Base-by-base conservation (phyloP, 1,140 invertebrate species). In the Arion vulgaris region DNA sequence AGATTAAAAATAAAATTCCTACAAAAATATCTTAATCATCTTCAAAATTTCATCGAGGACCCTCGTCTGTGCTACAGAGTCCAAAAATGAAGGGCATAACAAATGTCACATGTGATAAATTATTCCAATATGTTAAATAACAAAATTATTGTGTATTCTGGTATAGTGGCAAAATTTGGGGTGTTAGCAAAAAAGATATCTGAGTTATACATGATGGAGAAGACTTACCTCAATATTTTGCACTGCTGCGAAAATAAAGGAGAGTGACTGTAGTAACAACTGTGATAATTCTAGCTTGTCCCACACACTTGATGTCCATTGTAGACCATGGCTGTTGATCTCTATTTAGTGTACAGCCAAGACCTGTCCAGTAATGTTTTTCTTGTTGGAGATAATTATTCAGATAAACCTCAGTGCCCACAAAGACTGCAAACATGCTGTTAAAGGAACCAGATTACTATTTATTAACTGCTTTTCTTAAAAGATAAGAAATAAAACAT, bases 361-460 rank as follows among this genome's bases (percentile, higher is more conserved):
- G 62, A 66, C 62, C 62, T 66, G 28, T 66, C 62, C 62, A 66
- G 28, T 32, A 66, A 66, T 66, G 4, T 66, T 28, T 66, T n/a
- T n/a, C n/a, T n/a, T n/a, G n/a, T 23, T 23, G 9, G 23, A 7
- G 15, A 57, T 15, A 57, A 17, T 23, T 34, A 32, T 28, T 28
- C 28, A 66, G 62, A 28, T 32, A 7, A 66, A 0, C 28, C 17
- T 66, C 62, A 15, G 62, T 66, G 28, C 32, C 62, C 11, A 23
- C 5, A 17, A 32, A 66, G n/a, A 66, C 62, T 32, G 62, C 62
- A 5, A 66, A 66, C 17, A 32, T 32, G 11, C 62, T 66, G 62
- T 57, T 57, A 57, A n/a, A 66, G 32, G 62, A 66, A 66, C 2
- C n/a, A 66, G 19, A 11, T 5, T 7, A 13, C 28, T 2, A 66